A percentile compares a stretch with the other conserved stretches of the same genome.
Conservation (phyloP, 2,888 invertebrate species). For the Oligia strigilis region DNA sequence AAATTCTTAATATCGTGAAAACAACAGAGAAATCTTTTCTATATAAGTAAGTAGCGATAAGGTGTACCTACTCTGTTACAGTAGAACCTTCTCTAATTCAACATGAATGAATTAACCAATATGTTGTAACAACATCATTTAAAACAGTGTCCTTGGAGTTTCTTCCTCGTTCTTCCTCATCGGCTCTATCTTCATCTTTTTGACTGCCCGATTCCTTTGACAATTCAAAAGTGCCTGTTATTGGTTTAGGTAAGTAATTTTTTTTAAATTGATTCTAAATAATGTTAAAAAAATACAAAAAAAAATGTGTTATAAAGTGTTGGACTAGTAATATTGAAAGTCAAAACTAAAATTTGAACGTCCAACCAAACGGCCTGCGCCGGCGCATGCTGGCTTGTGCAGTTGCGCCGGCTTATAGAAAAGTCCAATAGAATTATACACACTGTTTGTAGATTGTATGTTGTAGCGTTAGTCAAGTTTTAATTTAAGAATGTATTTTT, state of each 20-base stretch:
- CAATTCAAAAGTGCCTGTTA: too few relatives aligned
- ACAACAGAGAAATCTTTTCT: neutral
- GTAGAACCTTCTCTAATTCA: neutral
- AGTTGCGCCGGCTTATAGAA: neutral
- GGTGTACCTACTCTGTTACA: too few relatives aligned
- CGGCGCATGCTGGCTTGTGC: conserved; percentile 23
- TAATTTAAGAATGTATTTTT: neutral
- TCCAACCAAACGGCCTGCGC: conserved; percentile 42
- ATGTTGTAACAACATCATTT: neutral
- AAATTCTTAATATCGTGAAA: neutral
- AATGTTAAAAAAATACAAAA: neutral
- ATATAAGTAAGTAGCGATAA: too few relatives aligned
- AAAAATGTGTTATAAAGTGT: neutral
- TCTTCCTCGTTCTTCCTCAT: neutral
- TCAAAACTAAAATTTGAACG: neutral
- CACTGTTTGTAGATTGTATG: neutral
- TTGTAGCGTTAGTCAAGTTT: neutral
- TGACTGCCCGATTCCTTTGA: neutral
- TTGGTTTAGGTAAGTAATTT: neutral
- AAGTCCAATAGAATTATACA: neutral
- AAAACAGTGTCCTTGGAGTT: too few relatives aligned
- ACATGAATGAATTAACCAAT: neutral
- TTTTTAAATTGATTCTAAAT: neutral
- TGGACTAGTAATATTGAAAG: neutral
- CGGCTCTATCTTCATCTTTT: neutral